Conservation (phyloP, 2,797 vertebrate species). For the Amblyopsis hoosieri region DNA sequence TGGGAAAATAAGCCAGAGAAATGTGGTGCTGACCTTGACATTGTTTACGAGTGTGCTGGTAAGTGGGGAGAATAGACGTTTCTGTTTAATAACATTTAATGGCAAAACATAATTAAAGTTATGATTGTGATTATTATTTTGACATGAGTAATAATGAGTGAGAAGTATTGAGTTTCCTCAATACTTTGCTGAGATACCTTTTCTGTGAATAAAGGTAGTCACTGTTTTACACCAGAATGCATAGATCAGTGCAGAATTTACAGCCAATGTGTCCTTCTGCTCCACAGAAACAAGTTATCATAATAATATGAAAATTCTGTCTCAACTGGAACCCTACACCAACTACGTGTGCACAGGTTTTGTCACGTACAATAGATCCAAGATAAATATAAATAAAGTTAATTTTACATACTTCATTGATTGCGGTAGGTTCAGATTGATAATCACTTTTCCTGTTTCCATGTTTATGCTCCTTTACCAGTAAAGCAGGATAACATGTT, state of each 20-base stretch:
- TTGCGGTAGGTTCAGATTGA: slow-evolving; percentile 59
- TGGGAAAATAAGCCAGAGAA: neutral
- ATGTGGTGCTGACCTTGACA: neutral
- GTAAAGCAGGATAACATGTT: neutral
- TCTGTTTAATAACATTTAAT: neutral
- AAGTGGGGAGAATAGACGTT: slow-evolving; percentile 4
- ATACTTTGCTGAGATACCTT: too few species aligned
- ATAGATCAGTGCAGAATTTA: neutral
- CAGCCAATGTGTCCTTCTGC: slow-evolving; percentile 7
- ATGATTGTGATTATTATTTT: neutral
- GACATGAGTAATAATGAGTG: neutral
- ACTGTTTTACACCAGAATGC: neutral
- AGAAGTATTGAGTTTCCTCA: too few species aligned
- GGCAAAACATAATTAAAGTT: neutral
- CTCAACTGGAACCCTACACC: slow-evolving; percentile 42
- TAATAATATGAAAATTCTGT: accelerated
- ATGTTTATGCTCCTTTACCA: neutral
- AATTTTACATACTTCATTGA: accelerated
- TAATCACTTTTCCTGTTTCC: slow-evolving; percentile 5
- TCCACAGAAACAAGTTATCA: slow-evolving; percentile 16
- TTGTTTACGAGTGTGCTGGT: slow-evolving; percentile 41
- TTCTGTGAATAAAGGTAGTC: too few species aligned
- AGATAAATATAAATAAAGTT: accelerated
- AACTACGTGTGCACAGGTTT: slow-evolving; percentile 30
- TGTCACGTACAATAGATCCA: accelerated